Base-by-base conservation (phyloP, 2,888 invertebrate species). In the Marasmarcha lunaedactyla region DNA sequence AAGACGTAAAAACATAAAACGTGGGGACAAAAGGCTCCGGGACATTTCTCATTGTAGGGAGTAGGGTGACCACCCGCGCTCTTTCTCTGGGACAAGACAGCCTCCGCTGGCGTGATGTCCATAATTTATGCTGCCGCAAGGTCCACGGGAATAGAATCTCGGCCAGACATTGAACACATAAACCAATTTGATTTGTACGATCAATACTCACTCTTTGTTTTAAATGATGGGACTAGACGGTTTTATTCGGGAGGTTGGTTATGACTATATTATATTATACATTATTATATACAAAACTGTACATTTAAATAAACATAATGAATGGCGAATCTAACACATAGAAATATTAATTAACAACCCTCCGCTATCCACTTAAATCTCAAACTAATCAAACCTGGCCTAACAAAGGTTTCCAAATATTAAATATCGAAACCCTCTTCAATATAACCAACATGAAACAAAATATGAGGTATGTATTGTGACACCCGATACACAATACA, bases 121-220 rank as follows among this genome's bases (percentile, higher is more conserved):
- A 78, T 81, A 77, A 79, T 81, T 79, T 78, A 81, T 77, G 68
- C 69, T 63, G 61, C 69, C 62, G 67, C 70, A 64, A 63, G 66
- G 74, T 78, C 76, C 66, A 62, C 71, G n/a, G 66, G 73, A 77
- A 79, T 79, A 79, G 73, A 30, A 30, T 30, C 30, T n/a, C 30
- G 11, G n/a, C 9, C 30, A 30, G 11, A 11, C 30, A 11, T 7
- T 30, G 30, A 30, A 30, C 9, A 30, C 11, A 10, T 11, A 9
- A 30, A 30, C 30, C 30, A n/a, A n/a, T 30, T 25, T n/a, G n/a
- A n/a, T 30, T 7, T 20, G 20, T 20, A 7, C 20, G 20, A 20
- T 20, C 20, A 20, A 20, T 55, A 61, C 54, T 49, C 46, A 52
- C 54, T 50, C 51, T 50, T 43, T 46, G 43, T 20, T 14, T 15